Base-by-base conservation (phyloP, 2,113 vertebrate species). In the Triplophysa siluroides region DNA sequence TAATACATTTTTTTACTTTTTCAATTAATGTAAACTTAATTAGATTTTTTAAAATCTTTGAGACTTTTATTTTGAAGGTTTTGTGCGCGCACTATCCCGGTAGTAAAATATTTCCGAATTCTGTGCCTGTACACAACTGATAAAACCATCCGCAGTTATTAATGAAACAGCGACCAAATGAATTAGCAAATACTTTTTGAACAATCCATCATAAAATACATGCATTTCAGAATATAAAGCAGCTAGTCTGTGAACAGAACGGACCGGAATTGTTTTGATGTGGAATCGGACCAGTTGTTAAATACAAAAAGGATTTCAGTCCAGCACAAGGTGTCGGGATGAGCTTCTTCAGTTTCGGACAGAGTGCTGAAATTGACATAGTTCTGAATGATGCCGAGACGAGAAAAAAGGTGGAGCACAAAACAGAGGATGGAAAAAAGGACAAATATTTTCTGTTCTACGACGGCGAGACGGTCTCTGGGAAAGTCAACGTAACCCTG, bases 261-360 rank as follows among this genome's bases (percentile, higher is more conserved):
- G 58, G 56, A 23, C 18, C 50, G 58, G 23, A 16, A 54, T 54
- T 81, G 72, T 77, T 41, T 85, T 56, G 56, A 81, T 85, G 84
- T 68, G 62, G 81, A 80, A 47, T 65, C 69, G 29, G 41, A 74
- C 71, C 79, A 78, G 76, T 63, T 81, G 76, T 23, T 84, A 41
- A 26, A 63, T n/a, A 50, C 18, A 12, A 41, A 58, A 58, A 38
- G 50, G 38, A 52, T 67, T 78, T 67, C 21, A 63, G 65, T 78
- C 47, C 58, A 75, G 43, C 60, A 73, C 75, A 80, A 67, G 54
- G 56, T 45, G 58, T 77, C 71, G 83, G 77, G 41, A 99, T 99
- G 97, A 98, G 95, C 92, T 98, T 98, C 93, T 98, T 99, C 83
- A 96, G 95, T 88, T 98, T 98, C 81, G 97, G 97, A 78, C 97